phyloP scores from a whole-genome alignment of 2,113 vertebrate species.

The Gobius niger region DNA sequence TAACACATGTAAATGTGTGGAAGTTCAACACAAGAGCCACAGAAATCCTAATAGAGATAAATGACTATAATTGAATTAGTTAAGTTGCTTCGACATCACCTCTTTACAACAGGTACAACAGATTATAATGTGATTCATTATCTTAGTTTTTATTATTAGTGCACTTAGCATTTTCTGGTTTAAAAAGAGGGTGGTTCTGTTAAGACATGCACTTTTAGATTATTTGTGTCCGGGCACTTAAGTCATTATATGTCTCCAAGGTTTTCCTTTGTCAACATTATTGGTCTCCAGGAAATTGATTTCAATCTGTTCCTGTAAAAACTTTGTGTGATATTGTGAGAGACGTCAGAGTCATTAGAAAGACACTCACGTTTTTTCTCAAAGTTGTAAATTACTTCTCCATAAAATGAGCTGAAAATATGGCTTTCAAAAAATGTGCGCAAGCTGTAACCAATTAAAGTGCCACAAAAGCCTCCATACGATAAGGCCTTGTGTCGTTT shows the following conservation, averaged over 20 bases:
- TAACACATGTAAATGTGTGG: background rate
- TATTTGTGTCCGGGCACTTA: conserved; percentile 5
- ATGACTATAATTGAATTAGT: too few relatives aligned
- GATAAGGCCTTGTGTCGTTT: conserved; percentile 38
- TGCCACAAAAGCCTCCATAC: conserved; percentile 19
- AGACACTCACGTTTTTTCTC: conserved; percentile 32
- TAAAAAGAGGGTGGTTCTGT: conserved; percentile 5
- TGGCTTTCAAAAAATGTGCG: conserved; percentile 22
- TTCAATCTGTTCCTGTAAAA: conserved; percentile 28
- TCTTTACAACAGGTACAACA: too few relatives aligned
- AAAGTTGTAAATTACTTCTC: conserved; percentile 39
- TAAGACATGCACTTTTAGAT: conserved; percentile 5
- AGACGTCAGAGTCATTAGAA: conserved; percentile 29
- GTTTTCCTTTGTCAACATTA: conserved; percentile 35
- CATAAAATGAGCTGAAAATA: conserved; percentile 30
- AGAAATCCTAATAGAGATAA: too few relatives aligned
- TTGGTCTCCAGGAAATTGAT: conserved; percentile 30
- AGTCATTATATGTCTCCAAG: conserved; percentile 36
- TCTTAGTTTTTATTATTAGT: background rate
- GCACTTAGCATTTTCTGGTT: background rate
- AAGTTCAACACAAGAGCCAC: background rate
- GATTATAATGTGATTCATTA: too few relatives aligned
- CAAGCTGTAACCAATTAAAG: conserved; percentile 40
- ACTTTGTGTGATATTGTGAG: conserved; percentile 30
- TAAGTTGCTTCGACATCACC: too few relatives aligned